Conservation (phyloP, 2,113 vertebrate genomes). For the Picathartes gymnocephalus region DNA sequence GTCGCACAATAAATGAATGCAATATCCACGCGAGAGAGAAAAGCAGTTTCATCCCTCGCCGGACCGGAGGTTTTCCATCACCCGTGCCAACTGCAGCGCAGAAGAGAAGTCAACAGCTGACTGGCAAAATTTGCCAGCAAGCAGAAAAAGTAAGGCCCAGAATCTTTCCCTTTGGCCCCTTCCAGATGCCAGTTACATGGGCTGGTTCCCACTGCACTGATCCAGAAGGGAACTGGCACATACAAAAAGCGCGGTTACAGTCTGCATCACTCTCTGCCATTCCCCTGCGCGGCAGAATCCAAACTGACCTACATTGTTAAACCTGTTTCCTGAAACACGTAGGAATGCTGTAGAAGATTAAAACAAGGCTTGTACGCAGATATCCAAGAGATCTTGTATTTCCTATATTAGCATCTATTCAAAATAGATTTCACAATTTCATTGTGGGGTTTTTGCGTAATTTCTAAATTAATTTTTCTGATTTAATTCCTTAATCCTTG, state of each 20-base stretch:
- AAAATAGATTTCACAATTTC: background rate
- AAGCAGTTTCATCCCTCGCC: background rate
- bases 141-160: background rate
- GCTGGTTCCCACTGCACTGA: background rate
- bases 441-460: background rate
- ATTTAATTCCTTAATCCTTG: background rate
- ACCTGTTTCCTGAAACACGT: background rate
- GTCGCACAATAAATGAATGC: background rate
- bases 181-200: background rate
- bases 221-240: background rate
- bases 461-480: background rate
- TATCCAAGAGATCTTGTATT: background rate
- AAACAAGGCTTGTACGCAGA: background rate
- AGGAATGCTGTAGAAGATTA: background rate
- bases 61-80: background rate
- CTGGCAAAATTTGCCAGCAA: background rate
- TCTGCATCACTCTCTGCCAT: background rate
- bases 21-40: rapidly evolving
- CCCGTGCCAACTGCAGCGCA: background rate
- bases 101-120: background rate
- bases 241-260: background rate
- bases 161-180: background rate
- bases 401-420: background rate
- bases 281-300: background rate
- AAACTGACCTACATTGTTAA: background rate